Conservation (phyloP, 2,797 vertebrate species). For the Enteromius unitaeniatus region DNA sequence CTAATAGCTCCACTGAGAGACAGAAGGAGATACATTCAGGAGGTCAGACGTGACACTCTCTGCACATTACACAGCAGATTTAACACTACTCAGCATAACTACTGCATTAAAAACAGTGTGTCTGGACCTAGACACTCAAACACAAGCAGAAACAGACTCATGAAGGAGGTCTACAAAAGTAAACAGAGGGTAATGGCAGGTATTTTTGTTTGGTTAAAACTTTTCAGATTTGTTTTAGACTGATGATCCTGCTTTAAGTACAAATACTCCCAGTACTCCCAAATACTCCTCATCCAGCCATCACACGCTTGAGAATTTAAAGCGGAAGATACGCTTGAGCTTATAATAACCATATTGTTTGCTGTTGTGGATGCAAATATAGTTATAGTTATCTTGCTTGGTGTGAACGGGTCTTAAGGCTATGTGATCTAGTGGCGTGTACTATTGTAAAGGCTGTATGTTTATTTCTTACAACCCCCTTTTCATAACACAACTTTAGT, state of each 20-base stretch:
- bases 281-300: too few species aligned
- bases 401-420: too few species aligned
- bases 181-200: not conserved
- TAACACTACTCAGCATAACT: constrained; percentile 72
- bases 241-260: not conserved
- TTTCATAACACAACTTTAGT: not conserved
- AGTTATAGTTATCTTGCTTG: too few species aligned
- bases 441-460: too few species aligned
- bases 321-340: too few species aligned
- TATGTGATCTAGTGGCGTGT: not conserved
- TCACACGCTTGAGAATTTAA: too few species aligned
- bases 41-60: constrained; percentile 9
- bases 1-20: not conserved
- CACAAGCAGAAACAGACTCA: not conserved
- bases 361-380: too few species aligned
- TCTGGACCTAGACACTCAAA: not conserved
- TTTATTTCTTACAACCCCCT: not conserved
- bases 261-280: not conserved
- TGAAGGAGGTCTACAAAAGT: not conserved
- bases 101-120: constrained; percentile 69
- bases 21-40: not conserved
- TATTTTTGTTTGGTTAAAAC: not conserved
- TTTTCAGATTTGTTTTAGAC: not conserved
- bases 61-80: constrained; percentile 68
- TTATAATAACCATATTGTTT: too few species aligned